These are phyloP conservation scores for Acrocyrtus sp. DNA, from an alignment of 2,888 invertebrate genomes.

Conservation along the genomic window DNA sequence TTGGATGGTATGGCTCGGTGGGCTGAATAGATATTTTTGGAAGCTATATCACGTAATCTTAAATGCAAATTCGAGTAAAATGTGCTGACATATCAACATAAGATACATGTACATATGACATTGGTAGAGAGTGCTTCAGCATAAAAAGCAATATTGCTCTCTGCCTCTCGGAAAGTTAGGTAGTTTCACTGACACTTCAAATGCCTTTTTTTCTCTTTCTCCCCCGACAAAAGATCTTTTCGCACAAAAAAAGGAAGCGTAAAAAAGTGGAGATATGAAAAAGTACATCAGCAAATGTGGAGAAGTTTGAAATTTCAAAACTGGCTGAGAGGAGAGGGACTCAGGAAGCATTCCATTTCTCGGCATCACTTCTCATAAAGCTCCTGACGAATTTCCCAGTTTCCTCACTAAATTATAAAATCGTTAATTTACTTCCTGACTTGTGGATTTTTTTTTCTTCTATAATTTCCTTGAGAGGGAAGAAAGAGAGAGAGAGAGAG, in stretches of 20 bases:
- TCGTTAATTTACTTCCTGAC: background rate
- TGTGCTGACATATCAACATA: background rate
- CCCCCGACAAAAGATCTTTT: no score
- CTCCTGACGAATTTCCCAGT: no score
- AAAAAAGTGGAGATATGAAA: no score
- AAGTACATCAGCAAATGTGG: no score
- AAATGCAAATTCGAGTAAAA: background rate
- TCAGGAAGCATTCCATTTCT: no score
- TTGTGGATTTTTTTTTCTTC: background rate
- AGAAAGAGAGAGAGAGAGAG: no score
- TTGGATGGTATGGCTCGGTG: background rate
- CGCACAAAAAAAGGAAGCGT: no score
- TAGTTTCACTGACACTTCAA: background rate
- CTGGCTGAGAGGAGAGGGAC: no score
- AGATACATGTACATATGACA: background rate
- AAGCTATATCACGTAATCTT: background rate
- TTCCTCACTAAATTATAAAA: background rate
- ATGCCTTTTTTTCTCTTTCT: no score
- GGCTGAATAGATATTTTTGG: background rate
- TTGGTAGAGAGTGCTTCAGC: background rate
- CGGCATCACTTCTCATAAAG: no score
- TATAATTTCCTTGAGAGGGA: no score
- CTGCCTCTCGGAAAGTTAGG: background rate
- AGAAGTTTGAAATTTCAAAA: no score
- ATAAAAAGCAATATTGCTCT: background rate